Evolutionary conservation across 2,113 vertebrate species (phyloP).

Genomic region (Syngnathus scovelli): DNA sequence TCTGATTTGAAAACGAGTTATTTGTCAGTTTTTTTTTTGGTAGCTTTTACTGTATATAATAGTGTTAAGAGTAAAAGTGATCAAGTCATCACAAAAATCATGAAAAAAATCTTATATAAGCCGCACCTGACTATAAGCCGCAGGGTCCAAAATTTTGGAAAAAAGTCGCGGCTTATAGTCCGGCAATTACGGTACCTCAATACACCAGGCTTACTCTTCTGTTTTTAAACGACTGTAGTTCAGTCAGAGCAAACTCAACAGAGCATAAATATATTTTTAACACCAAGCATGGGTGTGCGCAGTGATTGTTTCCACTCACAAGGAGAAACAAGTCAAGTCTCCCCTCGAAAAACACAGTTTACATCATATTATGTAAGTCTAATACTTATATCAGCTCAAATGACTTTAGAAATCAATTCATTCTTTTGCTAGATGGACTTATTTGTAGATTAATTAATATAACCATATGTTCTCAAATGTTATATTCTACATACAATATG

Average conservation of each 20-base stretch:
- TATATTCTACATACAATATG: conserved; percentile 28
- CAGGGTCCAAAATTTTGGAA: too few species aligned
- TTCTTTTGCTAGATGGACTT: conserved; percentile 2
- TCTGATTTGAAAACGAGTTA: too few species aligned
- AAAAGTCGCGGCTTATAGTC: too few species aligned
- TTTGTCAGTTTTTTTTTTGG: too few species aligned
- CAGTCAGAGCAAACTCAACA: not conserved
- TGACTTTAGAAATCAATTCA: conserved; percentile 21
- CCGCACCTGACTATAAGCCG: too few species aligned
- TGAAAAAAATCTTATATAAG: too few species aligned
- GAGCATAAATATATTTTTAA: not conserved
- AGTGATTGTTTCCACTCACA: not conserved
- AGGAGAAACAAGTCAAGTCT: not conserved
- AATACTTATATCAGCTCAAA: not conserved
- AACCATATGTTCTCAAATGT: conserved; percentile 19
- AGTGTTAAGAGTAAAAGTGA: too few species aligned
- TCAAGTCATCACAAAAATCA: too few species aligned
- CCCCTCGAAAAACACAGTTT: conserved; percentile 20
- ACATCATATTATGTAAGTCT: conserved; percentile 15
- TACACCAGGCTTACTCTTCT: not conserved
- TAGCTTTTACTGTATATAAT: too few species aligned
- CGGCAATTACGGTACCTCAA: too few species aligned
- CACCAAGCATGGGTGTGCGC: conserved; percentile 1
- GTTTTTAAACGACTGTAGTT: not conserved
- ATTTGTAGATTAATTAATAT: conserved; percentile 35